Base-by-base conservation (phyloP, 2,888 invertebrate genomes). In the Drosophila sordidula region DNA sequence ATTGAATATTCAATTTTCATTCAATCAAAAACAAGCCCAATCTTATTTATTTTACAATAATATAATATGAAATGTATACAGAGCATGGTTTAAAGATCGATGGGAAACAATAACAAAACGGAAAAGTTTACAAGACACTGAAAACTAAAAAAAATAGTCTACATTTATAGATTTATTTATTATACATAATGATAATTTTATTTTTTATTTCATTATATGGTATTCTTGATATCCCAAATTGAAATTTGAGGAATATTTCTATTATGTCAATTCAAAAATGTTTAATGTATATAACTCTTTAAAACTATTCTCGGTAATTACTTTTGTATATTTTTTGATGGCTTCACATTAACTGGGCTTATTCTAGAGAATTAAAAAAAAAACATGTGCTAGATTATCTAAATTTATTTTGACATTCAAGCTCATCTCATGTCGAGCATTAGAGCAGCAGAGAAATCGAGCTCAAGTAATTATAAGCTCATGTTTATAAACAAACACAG, bases 1-100 rank as follows among this genome's bases (percentile, higher is more conserved):
- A 78, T 75, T 78, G 75, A 74, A 74, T 74, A 74, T 63, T 59
- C 46, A 29, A 49, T 68, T 52, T 61, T 41, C 12, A 47, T 68
- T 68, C 25, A 57, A 77, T 68, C 42, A 56, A 44, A 70, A 55
- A 39, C 47, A 34, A 52, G 39, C n/a, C 16, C 41, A 45, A 38
- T 14, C 52, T 46, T 29, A 54, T 74, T 72, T 69, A 18, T 39
- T 41, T 16, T 11, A 26, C 8, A 26, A 42, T 34, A 39, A 26
- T 36, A 18, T 36, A 34, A 34, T 12, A 34, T 12, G 2, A 29
- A 29, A 34, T 34, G 6, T 11, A 32, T 3, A 32, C 32, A 12
- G 3, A 9, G 29, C 29, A 29, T 29, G 9, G 29, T 29, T 29
- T 2, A 9, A 29, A 29, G 29, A 9, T 9, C 29, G 9, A 29